Evolutionary conservation across 2,113 vertebrate species (phyloP).

Genomic region (Micromys minutus): DNA sequence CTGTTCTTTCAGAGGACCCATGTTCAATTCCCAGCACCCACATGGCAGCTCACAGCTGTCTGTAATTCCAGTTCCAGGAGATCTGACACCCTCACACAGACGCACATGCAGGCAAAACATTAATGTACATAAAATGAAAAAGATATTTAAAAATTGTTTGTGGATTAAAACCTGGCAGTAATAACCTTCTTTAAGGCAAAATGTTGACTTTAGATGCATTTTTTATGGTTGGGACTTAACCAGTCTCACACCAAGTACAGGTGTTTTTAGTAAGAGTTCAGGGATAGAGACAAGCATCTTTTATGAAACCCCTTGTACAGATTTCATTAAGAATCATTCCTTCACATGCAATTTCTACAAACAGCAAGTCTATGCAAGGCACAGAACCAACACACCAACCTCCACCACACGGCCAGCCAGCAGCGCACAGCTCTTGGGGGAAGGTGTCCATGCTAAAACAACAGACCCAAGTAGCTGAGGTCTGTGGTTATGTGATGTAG

Average conservation of each 20-base stretch:
- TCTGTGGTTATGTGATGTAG: not conserved
- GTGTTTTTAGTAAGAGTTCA: slow-evolving; percentile 45
- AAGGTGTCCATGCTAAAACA: slow-evolving; percentile 28
- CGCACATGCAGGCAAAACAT: not conserved
- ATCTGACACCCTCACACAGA: not conserved
- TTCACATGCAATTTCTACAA: slow-evolving; percentile 58
- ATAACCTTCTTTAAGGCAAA: slow-evolving; percentile 19
- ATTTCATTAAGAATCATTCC: slow-evolving; percentile 50
- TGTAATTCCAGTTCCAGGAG: not conserved
- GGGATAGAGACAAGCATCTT: slow-evolving; percentile 25
- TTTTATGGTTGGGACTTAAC: not conserved
- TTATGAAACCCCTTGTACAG: slow-evolving; percentile 5
- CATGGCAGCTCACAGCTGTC: not conserved
- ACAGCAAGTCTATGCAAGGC: slow-evolving; percentile 51
- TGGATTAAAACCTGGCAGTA: not conserved
- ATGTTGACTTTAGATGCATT: not conserved
- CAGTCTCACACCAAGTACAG: not conserved
- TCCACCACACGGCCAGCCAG: slow-evolving; percentile 24
- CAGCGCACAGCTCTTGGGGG: not conserved
- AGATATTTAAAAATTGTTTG: not conserved
- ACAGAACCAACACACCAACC: slow-evolving; percentile 30
- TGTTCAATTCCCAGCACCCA: not conserved
- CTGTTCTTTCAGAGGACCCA: not conserved
- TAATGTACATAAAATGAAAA: not conserved
- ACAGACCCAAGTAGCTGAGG: not conserved